phyloP scores from a whole-genome alignment of 2,888 invertebrate species.

The Pecten maximus region DNA sequence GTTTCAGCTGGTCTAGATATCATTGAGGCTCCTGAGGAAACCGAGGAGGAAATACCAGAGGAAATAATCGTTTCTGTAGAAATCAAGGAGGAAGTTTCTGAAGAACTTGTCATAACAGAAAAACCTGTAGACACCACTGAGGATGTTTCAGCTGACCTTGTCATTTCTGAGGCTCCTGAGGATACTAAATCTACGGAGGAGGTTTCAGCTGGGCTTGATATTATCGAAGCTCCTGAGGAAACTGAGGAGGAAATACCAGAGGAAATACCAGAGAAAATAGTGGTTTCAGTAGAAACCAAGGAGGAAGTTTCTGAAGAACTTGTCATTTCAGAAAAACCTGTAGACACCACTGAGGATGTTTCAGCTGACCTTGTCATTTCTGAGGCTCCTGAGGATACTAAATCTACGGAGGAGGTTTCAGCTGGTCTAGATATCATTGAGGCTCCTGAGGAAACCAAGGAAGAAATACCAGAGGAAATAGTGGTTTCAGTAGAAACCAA shows the following conservation, averaged over 20 bases:
- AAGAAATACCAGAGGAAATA: conserved; percentile 44
- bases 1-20: too few species aligned
- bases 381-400: conserved; percentile 21
- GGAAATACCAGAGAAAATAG: conserved; percentile 38
- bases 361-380: conserved; percentile 37
- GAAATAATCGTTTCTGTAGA: too few species aligned
- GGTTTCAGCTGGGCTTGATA: neutral
- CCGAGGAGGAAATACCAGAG: too few species aligned
- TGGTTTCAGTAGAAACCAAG: conserved; percentile 40
- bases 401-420: conserved; percentile 20
- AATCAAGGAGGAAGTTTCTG: too few species aligned
- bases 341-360: conserved; percentile 44
- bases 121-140: too few species aligned
- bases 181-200: neutral
- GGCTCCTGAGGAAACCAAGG: conserved; percentile 37
- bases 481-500: neutral
- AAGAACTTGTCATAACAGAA: too few species aligned
- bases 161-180: neutral
- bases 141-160: too few species aligned
- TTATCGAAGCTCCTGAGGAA: neutral
- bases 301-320: conserved; percentile 29
- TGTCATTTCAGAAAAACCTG: neutral
- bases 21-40: too few species aligned
- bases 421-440: conserved; percentile 45
- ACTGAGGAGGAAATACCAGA: conserved; percentile 3